Percentiles rank a stretch among this genome's conserved stretches.
These are phyloP conservation scores for Spodoptera litura DNA, from an alignment of 1,140 invertebrate genomes.

Conservation along the genomic window DNA sequence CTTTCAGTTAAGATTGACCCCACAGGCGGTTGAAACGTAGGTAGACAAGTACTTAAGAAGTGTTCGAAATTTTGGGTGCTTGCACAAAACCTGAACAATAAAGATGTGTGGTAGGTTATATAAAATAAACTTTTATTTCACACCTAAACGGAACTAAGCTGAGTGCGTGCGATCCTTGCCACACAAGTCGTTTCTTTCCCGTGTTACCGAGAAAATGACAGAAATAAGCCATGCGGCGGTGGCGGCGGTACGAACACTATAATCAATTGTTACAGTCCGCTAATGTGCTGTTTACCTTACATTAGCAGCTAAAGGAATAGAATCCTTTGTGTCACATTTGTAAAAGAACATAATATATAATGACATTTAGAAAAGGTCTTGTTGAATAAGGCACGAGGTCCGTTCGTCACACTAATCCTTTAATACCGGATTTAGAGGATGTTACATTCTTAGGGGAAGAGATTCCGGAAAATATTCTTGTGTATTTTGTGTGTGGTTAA, in stretches of 20 bases:
- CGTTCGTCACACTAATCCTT: slow-evolving; percentile 63
- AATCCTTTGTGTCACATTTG: slow-evolving; percentile 71
- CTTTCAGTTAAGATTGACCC: not conserved
- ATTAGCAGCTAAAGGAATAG: slow-evolving; percentile 73
- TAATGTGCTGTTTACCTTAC: slow-evolving; percentile 80
- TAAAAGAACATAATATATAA: slow-evolving; percentile 59
- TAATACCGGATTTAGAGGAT: slow-evolving; percentile 42
- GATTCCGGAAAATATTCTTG: slow-evolving; percentile 3
- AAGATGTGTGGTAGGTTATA: not conserved
- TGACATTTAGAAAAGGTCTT: slow-evolving; percentile 63
- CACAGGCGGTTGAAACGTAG: too few species aligned
- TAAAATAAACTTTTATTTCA: slow-evolving; percentile 37
- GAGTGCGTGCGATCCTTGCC: slow-evolving; percentile 58
- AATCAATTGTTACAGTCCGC: slow-evolving; percentile 70
- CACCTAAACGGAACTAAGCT: slow-evolving; percentile 66
- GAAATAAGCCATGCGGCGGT: slow-evolving; percentile 65
- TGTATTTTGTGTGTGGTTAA: not conserved
- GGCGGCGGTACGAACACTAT: slow-evolving; percentile 62
- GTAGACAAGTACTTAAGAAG: too few species aligned
- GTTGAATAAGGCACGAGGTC: slow-evolving; percentile 56
- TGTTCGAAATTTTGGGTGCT: too few species aligned
- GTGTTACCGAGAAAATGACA: slow-evolving; percentile 72
- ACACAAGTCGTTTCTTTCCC: slow-evolving; percentile 69
- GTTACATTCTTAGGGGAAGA: slow-evolving; percentile 5
- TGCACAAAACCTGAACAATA: slow-evolving; percentile 1